phyloP scores from a whole-genome alignment of 2,113 vertebrate genomes.

The Calyptomena viridis region DNA sequence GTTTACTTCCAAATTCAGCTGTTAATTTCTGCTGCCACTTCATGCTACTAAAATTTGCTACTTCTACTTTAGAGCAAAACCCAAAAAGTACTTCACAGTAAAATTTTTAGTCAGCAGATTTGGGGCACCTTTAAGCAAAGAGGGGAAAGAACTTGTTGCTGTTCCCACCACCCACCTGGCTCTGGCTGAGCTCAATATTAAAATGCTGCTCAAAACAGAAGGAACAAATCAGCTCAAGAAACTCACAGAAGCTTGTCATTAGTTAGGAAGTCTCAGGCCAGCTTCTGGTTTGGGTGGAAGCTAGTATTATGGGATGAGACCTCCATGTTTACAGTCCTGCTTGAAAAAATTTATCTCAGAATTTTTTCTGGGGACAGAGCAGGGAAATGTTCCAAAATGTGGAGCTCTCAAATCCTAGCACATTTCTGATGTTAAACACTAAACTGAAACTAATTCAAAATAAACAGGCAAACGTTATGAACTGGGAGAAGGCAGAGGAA shows the following conservation, averaged over 20 bases:
- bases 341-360: not conserved
- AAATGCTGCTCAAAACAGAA: constrained; percentile 1
- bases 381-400: not conserved
- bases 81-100: not conserved
- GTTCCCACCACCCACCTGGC: not conserved
- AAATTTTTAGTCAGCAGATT: not conserved
- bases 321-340: not conserved
- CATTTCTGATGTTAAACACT: not conserved
- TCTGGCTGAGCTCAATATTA: constrained; percentile 12
- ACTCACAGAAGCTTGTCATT: not conserved
- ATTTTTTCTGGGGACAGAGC: not conserved
- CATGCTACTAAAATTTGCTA: not conserved
- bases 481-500: not conserved
- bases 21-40: not conserved
- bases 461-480: not conserved
- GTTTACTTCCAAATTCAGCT: not conserved
- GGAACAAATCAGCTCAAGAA: not conserved
- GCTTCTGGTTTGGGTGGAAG: not conserved
- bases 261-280: not conserved
- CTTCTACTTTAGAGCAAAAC: not conserved
- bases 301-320: not conserved
- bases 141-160: not conserved
- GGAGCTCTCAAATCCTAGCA: not conserved
- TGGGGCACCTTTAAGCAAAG: not conserved
- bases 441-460: not conserved